Evolutionary conservation across 2,113 vertebrate species (phyloP).

Genomic region (Tragelaphus buxtoni): DNA sequence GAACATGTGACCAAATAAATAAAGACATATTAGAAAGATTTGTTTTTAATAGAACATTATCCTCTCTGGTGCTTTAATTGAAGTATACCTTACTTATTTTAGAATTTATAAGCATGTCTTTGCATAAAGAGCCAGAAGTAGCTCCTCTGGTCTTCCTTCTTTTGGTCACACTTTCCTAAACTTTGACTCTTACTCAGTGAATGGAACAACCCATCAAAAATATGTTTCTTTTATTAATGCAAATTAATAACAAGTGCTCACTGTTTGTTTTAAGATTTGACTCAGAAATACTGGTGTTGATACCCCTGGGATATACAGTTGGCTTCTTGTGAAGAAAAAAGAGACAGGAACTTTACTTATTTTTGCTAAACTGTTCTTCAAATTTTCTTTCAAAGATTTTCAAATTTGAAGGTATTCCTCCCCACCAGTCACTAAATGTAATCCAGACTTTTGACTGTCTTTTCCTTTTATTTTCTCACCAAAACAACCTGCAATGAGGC

Average conservation of each 20-base stretch:
- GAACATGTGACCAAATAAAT: background rate
- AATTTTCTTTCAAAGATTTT: background rate
- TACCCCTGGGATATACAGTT: too few relatives aligned
- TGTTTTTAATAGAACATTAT: background rate
- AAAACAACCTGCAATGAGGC: background rate
- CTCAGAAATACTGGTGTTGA: background rate
- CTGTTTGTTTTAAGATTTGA: background rate
- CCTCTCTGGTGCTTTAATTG: background rate
- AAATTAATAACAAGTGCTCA: background rate
- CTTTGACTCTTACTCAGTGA: background rate
- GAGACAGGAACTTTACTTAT: background rate
- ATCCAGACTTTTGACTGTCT: background rate
- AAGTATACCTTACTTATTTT: conserved; percentile 19
- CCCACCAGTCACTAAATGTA: background rate
- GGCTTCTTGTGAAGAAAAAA: background rate
- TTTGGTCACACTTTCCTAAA: background rate
- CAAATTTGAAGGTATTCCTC: background rate
- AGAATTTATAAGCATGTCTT: background rate
- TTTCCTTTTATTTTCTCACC: background rate
- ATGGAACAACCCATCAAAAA: background rate
- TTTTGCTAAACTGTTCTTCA: background rate
- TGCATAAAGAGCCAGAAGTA: background rate
- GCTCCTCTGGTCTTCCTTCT: background rate
- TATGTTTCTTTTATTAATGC: background rate
- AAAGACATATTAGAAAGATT: background rate